These are phyloP conservation scores for Harpalus rubripes DNA, from an alignment of 2,888 invertebrate genomes.

Conservation along the genomic window DNA sequence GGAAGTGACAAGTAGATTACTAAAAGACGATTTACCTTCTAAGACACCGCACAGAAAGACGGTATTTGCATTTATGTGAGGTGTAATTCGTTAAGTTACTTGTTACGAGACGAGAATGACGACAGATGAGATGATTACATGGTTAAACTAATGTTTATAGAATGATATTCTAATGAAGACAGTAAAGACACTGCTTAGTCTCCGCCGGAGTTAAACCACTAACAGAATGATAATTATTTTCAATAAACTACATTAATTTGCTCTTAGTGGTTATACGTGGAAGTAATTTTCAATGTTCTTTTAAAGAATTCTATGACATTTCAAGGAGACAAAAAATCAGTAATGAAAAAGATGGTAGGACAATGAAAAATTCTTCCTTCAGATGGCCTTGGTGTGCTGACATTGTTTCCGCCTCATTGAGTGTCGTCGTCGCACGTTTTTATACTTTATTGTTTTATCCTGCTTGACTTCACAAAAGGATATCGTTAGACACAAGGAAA, in stretches of 20 bases:
- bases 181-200: too few species aligned
- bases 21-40: constrained; percentile 18
- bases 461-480: constrained; percentile 40
- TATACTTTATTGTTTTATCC: constrained; percentile 50
- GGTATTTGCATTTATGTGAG: constrained; percentile 31
- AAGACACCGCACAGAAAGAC: constrained; percentile 13
- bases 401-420: constrained; percentile 54
- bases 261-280: neutral
- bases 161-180: neutral
- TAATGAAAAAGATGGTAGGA: constrained; percentile 5
- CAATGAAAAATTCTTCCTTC: constrained; percentile 35
- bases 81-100: constrained; percentile 10
- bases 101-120: constrained; percentile 19
- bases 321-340: constrained; percentile 15
- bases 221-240: too few species aligned
- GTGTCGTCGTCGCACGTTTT: constrained; percentile 40
- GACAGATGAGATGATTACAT: neutral
- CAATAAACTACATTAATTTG: too few species aligned
- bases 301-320: constrained; percentile 22
- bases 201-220: neutral
- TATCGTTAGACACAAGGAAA: constrained; percentile 25
- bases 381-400: constrained; percentile 23
- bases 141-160: neutral
- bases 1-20: constrained; percentile 39
- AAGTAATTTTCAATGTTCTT: constrained; percentile 13